phyloP scores from a whole-genome alignment of 2,797 vertebrate species.

The Simalia tracyae region DNA sequence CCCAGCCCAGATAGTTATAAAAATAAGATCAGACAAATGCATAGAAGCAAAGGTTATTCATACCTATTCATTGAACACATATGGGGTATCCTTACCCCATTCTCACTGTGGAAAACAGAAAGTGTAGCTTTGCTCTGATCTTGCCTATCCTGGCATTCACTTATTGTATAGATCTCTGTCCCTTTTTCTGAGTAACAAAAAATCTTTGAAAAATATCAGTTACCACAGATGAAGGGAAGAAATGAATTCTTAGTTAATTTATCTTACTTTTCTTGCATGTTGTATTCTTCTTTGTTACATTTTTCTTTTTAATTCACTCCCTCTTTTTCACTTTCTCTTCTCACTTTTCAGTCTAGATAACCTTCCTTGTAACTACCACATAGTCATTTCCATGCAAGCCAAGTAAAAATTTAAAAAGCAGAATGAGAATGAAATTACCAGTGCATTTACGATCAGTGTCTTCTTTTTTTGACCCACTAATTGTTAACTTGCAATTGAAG shows the following conservation, averaged over 20 bases:
- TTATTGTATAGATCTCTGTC: not conserved
- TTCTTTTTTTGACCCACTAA: slow-evolving; percentile 89
- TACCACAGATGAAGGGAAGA: slow-evolving; percentile 39
- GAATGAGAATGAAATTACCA: slow-evolving; percentile 72
- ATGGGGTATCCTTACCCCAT: too few relatives aligned
- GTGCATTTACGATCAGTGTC: slow-evolving; percentile 91
- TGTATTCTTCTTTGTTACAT: slow-evolving; percentile 29
- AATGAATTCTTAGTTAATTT: slow-evolving; percentile 7
- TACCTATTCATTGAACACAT: not conserved
- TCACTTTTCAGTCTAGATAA: slow-evolving; percentile 46
- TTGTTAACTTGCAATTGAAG: slow-evolving; percentile 90
- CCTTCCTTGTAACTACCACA: slow-evolving; percentile 33
- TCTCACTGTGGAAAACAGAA: not conserved
- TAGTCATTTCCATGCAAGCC: slow-evolving; percentile 12
- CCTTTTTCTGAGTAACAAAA: not conserved
- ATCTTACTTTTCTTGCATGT: slow-evolving; percentile 20
- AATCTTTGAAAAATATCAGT: slow-evolving; percentile 23
- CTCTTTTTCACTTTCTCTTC: slow-evolving; percentile 34
- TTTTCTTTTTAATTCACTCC: slow-evolving; percentile 51
- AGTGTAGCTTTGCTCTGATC: not conserved
- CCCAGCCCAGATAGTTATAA: not conserved
- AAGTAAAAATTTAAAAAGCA: fast-evolving
- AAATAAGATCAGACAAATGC: not conserved
- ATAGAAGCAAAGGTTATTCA: not conserved
- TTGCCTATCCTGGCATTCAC: not conserved